Conservation (phyloP, 2,797 vertebrate species). For the Iguana delicatissima region DNA sequence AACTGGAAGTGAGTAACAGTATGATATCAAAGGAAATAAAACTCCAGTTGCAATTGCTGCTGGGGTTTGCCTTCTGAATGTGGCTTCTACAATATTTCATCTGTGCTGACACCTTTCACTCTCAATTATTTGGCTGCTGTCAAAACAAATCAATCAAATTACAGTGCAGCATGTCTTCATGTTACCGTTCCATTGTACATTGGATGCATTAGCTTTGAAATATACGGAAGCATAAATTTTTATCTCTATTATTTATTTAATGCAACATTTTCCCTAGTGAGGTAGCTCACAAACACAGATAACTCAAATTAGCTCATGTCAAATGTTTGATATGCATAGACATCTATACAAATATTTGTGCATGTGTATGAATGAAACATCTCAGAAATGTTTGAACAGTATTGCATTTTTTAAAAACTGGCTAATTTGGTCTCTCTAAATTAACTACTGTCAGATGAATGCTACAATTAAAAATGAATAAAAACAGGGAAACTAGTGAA, state of each 20-base stretch:
- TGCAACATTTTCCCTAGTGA: conserved; percentile 84
- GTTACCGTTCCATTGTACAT: conserved; percentile 91
- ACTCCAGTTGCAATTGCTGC: conserved; percentile 87
- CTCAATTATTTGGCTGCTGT: conserved; percentile 99
- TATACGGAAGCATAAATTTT: conserved; percentile 92
- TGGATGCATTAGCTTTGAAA: conserved; percentile 96
- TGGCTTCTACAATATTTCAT: conserved; percentile 89
- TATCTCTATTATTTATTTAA: conserved; percentile 98
- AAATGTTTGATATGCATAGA: conserved; percentile 80
- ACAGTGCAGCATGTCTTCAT: conserved; percentile 89
- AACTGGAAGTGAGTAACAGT: conserved; percentile 91
- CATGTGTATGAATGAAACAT: conserved; percentile 16
- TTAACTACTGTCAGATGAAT: conserved; percentile 57
- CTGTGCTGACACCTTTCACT: conserved; percentile 98
- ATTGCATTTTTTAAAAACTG: conserved; percentile 65
- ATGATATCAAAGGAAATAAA: conserved; percentile 86
- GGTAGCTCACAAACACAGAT: conserved; percentile 86
- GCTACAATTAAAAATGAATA: conserved; percentile 25
- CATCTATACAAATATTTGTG: neutral
- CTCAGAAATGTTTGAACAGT: conserved; percentile 82
- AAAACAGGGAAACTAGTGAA: conserved; percentile 4
- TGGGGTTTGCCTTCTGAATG: conserved; percentile 88
- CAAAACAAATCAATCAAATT: conserved; percentile 99
- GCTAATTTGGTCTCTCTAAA: conserved; percentile 51
- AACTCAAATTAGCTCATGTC: conserved; percentile 91